These are phyloP conservation scores for Oreohelix idahoensis DNA, from an alignment of 1,140 invertebrate genomes.

Conservation along the genomic window DNA sequence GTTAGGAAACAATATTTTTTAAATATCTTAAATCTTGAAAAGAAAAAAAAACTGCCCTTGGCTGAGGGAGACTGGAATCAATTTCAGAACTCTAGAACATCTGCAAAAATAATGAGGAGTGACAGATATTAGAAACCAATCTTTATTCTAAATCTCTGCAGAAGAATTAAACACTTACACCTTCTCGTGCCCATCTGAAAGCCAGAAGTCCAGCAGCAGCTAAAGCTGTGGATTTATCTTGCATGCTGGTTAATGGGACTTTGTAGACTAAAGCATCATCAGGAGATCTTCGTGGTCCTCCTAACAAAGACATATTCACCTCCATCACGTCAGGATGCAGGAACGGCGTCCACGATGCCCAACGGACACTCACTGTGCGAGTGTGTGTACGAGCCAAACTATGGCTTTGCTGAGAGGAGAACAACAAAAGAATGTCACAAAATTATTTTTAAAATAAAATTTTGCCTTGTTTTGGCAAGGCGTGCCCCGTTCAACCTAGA, in stretches of 20 bases:
- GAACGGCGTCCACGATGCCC: conserved; percentile 70
- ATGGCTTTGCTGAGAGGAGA: conserved; percentile 47
- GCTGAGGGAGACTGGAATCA: no score
- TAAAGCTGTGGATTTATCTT: conserved; percentile 56
- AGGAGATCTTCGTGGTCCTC: conserved; percentile 62
- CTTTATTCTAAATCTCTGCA: no score
- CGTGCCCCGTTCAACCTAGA: no score
- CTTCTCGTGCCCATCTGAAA: conserved; percentile 57
- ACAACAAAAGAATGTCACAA: no score
- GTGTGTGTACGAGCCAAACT: conserved; percentile 57
- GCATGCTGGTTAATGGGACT: conserved; percentile 64
- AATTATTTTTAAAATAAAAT: no score
- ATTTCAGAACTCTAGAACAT: no score
- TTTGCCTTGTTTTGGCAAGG: no score
- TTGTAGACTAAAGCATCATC: conserved; percentile 68
- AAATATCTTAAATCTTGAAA: no score
- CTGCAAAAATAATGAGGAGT: no score
- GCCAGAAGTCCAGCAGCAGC: conserved; percentile 61
- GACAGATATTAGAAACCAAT: no score
- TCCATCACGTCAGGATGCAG: conserved; percentile 50
- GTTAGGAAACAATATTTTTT: no score
- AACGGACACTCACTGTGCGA: conserved; percentile 63
- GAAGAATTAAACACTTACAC: conserved; percentile 22
- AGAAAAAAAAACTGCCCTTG: no score
- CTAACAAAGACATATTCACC: conserved; percentile 58